Base-by-base conservation (phyloP, 2,797 vertebrate genomes). In the Danionella dracula region DNA sequence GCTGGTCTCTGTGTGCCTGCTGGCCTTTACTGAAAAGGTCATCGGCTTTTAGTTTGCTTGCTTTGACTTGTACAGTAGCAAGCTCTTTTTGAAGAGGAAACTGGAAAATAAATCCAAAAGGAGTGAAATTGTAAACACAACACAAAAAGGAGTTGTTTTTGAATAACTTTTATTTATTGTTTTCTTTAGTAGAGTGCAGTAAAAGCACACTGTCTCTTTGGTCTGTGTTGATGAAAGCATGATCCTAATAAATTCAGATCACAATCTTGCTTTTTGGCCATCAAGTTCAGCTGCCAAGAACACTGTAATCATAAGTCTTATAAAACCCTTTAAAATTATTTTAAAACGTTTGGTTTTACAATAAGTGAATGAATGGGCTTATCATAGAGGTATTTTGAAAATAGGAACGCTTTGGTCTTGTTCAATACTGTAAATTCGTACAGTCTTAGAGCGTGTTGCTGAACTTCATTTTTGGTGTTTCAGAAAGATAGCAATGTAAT, bases 401-500 rank as follows among this genome's bases (percentile, higher is more conserved):
- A 29, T 9, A 41, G 21, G 5, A 35, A 57, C 4, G 34, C 32
- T 62, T 58, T 54, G n/a, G 13, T 34, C 8, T 15, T 4, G 61
- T 51, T 12, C 38, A 41, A 17, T 54, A 71, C 8, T 66, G 62
- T 53, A 17, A 51, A 10, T 23, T 15, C 37, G 21, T 11, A 13
- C 9, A 53, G 27, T 38, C n/a, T 15, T 40, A 9, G 1, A 29
- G 12, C 23, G 58, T n/a, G n/a, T n/a, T n/a, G n/a, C n/a, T n/a
- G 8, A n/a, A 55, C 34, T 61, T 87, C 79, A 87, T 64, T 72
- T 82, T 41, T 64, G 75, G 17, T 92, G 89, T 79, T 94, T 96
- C 78, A 90, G 76, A 69, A 92, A 93, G 79, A 93, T 87, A 51
- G 88, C 63, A 0, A 98, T 75, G 73, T 92, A 99, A 64, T 99